phyloP scores from a whole-genome alignment of 1,140 invertebrate genomes.

The Brachionus rubens region DNA sequence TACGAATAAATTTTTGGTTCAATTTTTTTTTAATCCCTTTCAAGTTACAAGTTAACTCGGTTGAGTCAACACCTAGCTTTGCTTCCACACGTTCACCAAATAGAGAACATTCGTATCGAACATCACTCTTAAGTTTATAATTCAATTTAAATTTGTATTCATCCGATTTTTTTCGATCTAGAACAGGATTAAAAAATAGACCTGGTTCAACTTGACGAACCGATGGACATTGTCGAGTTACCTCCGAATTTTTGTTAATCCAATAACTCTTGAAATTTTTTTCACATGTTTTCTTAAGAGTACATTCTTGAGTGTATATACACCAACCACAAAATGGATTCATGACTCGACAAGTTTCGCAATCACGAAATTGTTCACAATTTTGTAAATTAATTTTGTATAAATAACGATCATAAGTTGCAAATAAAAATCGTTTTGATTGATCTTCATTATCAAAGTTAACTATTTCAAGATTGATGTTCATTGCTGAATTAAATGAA shows the following conservation, averaged over 20 bases:
- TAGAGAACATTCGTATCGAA: background rate
- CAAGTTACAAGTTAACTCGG: background rate
- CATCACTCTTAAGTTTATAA: background rate
- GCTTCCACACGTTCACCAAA: background rate
- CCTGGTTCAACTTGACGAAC: background rate
- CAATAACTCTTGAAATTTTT: background rate
- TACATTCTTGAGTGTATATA: conserved; percentile 18
- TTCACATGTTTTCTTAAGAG: background rate
- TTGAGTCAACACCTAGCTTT: background rate
- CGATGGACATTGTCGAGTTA: background rate
- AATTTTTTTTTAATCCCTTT: conserved; percentile 6
- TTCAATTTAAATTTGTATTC: conserved; percentile 19
- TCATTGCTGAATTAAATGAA: background rate
- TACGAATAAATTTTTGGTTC: background rate
- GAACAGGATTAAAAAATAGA: conserved; percentile 13
- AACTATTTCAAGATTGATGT: background rate
- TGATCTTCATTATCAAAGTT: background rate
- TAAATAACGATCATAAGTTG: conserved; percentile 24
- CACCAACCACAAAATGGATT: conserved; percentile 46
- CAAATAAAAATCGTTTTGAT: background rate
- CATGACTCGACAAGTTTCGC: background rate
- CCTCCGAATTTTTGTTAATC: background rate
- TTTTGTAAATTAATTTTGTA: conserved; percentile 44
- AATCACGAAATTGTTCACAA: background rate
- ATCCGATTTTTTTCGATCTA: background rate